Conservation (phyloP, 2,113 vertebrate species). For the Nannospalax galili region DNA sequence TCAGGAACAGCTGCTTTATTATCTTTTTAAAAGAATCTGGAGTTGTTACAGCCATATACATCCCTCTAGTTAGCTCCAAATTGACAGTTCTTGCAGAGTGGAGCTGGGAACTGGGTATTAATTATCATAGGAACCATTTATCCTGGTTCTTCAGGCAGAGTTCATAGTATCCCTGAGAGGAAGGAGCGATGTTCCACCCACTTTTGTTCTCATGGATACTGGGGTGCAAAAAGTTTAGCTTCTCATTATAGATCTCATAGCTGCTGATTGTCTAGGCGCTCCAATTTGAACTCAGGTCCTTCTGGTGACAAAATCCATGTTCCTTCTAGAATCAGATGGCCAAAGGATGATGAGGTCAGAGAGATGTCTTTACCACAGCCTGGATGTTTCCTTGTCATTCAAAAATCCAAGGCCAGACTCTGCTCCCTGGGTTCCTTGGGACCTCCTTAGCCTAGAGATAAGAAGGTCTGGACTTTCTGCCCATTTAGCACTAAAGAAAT, state of each 20-base stretch:
- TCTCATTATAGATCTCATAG: constrained; percentile 41
- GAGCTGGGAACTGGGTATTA: not conserved
- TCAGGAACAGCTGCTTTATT: not conserved
- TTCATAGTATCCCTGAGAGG: not conserved
- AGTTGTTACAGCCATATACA: not conserved
- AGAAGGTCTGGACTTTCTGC: not conserved
- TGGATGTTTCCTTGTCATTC: not conserved
- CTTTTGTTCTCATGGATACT: not conserved
- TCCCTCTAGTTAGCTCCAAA: not conserved
- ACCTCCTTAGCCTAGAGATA: not conserved
- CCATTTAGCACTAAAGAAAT: not conserved
- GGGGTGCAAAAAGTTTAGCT: not conserved
- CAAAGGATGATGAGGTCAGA: not conserved
- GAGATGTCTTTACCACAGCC: not conserved
- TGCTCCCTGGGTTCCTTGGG: not conserved
- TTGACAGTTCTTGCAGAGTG: not conserved
- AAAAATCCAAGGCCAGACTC: not conserved
- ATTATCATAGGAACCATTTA: not conserved
- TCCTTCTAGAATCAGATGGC: not conserved
- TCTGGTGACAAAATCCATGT: constrained; percentile 25
- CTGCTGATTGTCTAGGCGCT: not conserved
- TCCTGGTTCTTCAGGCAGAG: not conserved
- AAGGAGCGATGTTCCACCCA: not conserved
- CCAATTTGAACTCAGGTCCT: not conserved
- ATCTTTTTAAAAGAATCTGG: not conserved